Evolutionary conservation across 2,113 vertebrate genomes (phyloP).

Genomic region (Canis aureus): DNA sequence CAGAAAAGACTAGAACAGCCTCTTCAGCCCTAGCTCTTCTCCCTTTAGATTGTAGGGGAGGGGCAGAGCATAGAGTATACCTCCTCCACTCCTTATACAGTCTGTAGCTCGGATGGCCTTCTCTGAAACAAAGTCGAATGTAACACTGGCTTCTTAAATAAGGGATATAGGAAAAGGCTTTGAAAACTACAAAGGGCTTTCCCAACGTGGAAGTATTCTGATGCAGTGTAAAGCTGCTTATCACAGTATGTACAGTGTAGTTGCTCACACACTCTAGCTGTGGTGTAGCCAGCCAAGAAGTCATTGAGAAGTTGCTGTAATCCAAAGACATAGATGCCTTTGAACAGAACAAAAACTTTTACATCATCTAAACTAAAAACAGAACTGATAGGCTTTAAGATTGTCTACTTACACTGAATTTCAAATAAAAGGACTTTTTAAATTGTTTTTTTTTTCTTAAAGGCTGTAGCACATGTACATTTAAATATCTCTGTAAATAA

Average conservation of each 20-base stretch:
- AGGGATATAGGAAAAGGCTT: not conserved
- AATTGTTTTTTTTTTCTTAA: slow-evolving; percentile 46
- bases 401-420: not conserved
- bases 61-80: not conserved
- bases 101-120: not conserved
- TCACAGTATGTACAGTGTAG: not conserved
- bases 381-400: slow-evolving; percentile 3
- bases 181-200: not conserved
- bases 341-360: slow-evolving; percentile 27
- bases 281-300: not conserved
- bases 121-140: not conserved
- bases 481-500: slow-evolving; percentile 27
- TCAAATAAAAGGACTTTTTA: slow-evolving; percentile 45
- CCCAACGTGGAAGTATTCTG: not conserved
- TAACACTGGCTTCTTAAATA: not conserved
- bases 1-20: not conserved
- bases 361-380: slow-evolving; percentile 21
- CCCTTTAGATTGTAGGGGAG: not conserved
- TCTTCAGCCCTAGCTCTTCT: not conserved
- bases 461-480: not conserved
- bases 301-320: not conserved
- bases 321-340: not conserved
- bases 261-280: not conserved
- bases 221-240: not conserved
- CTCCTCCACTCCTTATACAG: not conserved